These are phyloP conservation scores for Drosophila greeni DNA, from an alignment of 2,888 invertebrate genomes.

Conservation along the genomic window DNA sequence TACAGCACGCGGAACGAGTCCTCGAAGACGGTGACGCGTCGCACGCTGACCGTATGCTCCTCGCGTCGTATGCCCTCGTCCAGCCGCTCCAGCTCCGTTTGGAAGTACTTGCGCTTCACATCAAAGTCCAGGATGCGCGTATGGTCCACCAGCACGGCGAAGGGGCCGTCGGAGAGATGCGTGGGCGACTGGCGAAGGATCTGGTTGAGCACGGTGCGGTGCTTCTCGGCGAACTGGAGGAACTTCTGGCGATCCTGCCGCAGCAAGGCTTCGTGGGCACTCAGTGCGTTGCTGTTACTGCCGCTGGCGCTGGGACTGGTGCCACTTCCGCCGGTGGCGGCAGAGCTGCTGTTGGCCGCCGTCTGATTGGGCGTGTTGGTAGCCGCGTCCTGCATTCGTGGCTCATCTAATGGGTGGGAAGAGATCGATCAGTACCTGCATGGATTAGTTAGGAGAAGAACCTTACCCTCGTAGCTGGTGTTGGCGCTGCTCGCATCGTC, in stretches of 20 bases:
- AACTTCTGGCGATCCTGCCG: conserved; percentile 82
- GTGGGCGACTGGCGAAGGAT: conserved; percentile 89
- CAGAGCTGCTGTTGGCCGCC: neutral
- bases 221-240: conserved; percentile 91
- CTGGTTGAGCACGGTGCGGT: conserved; percentile 92
- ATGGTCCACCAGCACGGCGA: conserved; percentile 91
- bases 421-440: neutral
- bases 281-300: conserved; percentile 21
- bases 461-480: conserved; percentile 44
- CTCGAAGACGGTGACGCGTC: conserved; percentile 90
- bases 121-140: conserved; percentile 93
- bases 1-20: conserved; percentile 93
- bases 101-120: conserved; percentile 91
- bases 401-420: conserved; percentile 32
- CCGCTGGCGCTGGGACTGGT: neutral
- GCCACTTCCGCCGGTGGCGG: neutral
- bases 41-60: conserved; percentile 91
- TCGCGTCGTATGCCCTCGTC: conserved; percentile 89
- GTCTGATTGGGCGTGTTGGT: conserved; percentile 24
- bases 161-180: conserved; percentile 90
- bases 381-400: conserved; percentile 52
- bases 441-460: neutral
- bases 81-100: conserved; percentile 90
- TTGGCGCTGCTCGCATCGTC: conserved; percentile 25
- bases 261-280: conserved; percentile 59